Percentiles rank a stretch among this genome's conserved stretches.
Evolutionary conservation across 2,888 invertebrate genomes (phyloP).

Genomic region (Eulithis prunata): DNA sequence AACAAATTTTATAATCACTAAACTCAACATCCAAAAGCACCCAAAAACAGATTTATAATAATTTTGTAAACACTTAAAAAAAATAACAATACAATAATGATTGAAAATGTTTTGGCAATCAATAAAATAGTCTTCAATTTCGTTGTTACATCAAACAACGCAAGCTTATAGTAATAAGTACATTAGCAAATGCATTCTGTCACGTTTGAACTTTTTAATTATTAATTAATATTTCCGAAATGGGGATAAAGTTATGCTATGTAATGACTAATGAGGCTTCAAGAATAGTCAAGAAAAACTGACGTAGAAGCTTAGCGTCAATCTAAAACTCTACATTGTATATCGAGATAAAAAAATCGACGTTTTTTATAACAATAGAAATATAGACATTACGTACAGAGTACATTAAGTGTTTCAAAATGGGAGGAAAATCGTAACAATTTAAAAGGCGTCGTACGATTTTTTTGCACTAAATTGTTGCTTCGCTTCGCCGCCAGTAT

Average conservation of each 20-base stretch:
- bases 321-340: too few species aligned
- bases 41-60: not conserved
- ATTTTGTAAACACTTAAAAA: not conserved
- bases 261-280: not conserved
- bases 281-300: not conserved
- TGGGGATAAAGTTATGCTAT: not conserved
- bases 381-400: too few species aligned
- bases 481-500: too few species aligned
- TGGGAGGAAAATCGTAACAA: too few species aligned
- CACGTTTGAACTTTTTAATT: conserved; percentile 2
- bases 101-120: conserved; percentile 8
- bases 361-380: too few species aligned
- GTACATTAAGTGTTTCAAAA: too few species aligned
- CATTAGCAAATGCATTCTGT: conserved; percentile 34
- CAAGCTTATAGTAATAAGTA: conserved; percentile 35
- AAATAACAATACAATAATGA: not conserved
- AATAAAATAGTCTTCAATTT: conserved; percentile 19
- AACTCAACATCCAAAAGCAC: not conserved
- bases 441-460: too few species aligned
- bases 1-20: too few species aligned
- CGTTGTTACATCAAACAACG: conserved; percentile 26
- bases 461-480: too few species aligned
- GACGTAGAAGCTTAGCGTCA: too few species aligned
- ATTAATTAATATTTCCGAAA: not conserved
- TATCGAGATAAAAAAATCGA: too few species aligned